A percentile compares a stretch with the other conserved stretches of the same genome.
Evolutionary conservation across 2,888 invertebrate species (phyloP).

Genomic region (Ditylenchus weischeri): DNA sequence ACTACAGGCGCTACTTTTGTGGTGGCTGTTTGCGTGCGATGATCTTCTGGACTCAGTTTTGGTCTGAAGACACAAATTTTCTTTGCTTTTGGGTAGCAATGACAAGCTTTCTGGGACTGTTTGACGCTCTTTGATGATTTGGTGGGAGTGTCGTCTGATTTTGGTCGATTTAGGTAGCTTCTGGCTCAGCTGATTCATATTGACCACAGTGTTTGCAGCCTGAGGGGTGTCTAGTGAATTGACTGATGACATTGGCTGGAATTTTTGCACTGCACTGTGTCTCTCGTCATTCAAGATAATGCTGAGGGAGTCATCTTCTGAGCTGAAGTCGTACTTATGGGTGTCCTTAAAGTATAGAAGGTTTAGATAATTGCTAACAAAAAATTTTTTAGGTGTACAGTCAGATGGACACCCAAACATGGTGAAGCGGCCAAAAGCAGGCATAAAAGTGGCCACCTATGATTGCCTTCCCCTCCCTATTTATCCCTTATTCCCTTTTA

Average conservation of each 20-base stretch:
- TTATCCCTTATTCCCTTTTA: no score
- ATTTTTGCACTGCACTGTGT: slow-evolving; percentile 37
- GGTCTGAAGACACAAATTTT: no score
- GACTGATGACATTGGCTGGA: slow-evolving; percentile 19
- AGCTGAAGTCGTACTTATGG: slow-evolving; percentile 23
- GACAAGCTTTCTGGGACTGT: no score
- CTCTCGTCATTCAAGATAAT: slow-evolving; percentile 38
- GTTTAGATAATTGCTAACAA: no score
- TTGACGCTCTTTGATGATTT: no score
- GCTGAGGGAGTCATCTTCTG: slow-evolving; percentile 28
- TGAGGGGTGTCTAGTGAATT: not conserved
- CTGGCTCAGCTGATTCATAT: not conserved
- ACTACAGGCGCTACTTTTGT: not conserved
- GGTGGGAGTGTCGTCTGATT: not conserved
- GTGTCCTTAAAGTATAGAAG: slow-evolving; percentile 16
- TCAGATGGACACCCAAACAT: no score
- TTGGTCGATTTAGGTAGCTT: not conserved
- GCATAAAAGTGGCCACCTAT: no score
- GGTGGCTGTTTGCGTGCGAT: not conserved
- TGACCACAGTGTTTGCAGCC: slow-evolving; percentile 19
- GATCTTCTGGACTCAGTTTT: no score
- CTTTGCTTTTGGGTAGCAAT: no score
- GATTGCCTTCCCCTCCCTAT: no score
- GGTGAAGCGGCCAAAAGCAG: no score
- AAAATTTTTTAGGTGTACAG: no score